Evolutionary conservation across 37 sponge, comb jelly and placozoan species (phyloP).

Genomic region (Eunapius fragilis): DNA sequence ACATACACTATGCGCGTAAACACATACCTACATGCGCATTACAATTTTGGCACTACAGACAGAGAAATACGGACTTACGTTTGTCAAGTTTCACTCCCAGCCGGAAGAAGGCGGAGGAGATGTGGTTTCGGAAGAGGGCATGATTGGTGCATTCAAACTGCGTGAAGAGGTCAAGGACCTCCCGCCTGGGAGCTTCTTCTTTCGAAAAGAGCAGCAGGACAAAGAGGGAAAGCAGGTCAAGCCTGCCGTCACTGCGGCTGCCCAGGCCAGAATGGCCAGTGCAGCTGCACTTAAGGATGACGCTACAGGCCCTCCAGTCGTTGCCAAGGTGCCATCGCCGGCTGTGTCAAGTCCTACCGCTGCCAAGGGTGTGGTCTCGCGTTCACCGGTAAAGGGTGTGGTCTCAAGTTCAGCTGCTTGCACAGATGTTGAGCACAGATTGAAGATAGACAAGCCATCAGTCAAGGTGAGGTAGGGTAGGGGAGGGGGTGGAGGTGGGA

Average conservation of each 20-base stretch:
- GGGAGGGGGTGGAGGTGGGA: no score
- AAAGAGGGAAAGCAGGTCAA: not conserved
- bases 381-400: no score
- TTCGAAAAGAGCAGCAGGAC: constrained; percentile 16
- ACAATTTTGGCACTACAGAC: constrained; percentile 21
- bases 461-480: no score
- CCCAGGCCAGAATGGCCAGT: constrained; percentile 46
- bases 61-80: constrained; percentile 87
- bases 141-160: constrained; percentile 64
- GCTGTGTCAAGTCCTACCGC: no score
- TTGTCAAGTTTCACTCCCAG: constrained; percentile 77
- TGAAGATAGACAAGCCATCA: no score
- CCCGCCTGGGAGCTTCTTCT: constrained; percentile 69
- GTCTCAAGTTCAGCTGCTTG: no score
- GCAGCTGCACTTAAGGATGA: constrained; percentile 42
- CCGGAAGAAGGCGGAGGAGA: constrained; percentile 18
- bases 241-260: constrained; percentile 14
- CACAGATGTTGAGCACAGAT: no score
- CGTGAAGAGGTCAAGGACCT: constrained; percentile 43
- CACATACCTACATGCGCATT: not conserved
- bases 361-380: no score
- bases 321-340: no score
- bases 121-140: constrained; percentile 7
- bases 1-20: not conserved
- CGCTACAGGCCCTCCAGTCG: not conserved